Percentiles rank a stretch among this genome's conserved stretches.
phyloP scores from a whole-genome alignment of 2,113 vertebrate species.

The Pogona vitticeps region DNA sequence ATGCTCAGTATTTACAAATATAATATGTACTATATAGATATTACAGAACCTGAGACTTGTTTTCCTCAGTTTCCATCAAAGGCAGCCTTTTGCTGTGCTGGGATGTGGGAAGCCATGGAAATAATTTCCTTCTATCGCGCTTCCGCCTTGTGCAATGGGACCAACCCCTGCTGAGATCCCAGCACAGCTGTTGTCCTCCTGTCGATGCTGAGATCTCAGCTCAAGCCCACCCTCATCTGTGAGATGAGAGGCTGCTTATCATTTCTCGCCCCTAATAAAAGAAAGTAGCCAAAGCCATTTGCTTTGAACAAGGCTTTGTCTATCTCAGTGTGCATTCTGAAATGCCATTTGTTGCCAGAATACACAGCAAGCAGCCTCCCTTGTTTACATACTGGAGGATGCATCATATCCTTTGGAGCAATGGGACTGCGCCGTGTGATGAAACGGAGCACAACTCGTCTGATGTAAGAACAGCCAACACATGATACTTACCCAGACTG shows the following conservation, averaged over 20 bases:
- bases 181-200: not conserved
- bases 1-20: not conserved
- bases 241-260: not conserved
- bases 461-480: constrained; percentile 21
- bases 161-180: no score
- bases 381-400: not conserved
- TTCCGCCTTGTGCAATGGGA: not conserved
- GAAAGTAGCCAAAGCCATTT: not conserved
- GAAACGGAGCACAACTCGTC: constrained; percentile 1
- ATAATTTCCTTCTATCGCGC: not conserved
- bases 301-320: not conserved
- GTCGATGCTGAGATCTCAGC: not conserved
- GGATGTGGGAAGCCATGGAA: not conserved
- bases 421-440: not conserved
- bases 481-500: not conserved
- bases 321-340: not conserved
- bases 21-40: not conserved
- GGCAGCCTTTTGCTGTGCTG: not conserved
- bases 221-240: not conserved
- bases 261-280: not conserved
- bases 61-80: not conserved
- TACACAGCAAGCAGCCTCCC: not conserved
- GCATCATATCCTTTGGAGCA: constrained; percentile 2
- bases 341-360: not conserved
- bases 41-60: not conserved